Evolutionary conservation across 2,113 vertebrate species (phyloP), one percentile per base, ranked within the genome.

Genomic region (Turnix velox): DNA sequence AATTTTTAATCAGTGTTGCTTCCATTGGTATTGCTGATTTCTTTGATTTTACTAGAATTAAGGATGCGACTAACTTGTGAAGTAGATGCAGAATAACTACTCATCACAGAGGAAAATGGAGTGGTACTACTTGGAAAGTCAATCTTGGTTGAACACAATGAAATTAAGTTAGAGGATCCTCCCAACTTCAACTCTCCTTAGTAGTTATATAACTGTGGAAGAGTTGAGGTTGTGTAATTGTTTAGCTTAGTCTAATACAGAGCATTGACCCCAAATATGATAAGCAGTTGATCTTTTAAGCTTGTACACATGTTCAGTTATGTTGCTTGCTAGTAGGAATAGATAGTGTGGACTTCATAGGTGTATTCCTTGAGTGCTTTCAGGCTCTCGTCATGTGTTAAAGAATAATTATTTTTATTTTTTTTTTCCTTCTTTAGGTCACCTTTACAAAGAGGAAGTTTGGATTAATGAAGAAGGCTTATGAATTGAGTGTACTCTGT

Each of bases 371-470:
- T 75, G n/a, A 74, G 25, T 79, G 25, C 39, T 85, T 83, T 84
- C 22, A 35, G 39, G 73, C 8, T 24, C 24, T 24, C 49, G 31
- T 42, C 10, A 4, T 12, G 18, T 80, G 43, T 80, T 62, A 62
- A 62, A 62, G 37, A 62, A 62, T 18, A 25, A 12, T 37, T 62
- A 52, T 31, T 14, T 40, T 62, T 61, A n/a, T n/a, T 72, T 35
- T 55, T 40, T 71, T 30, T 8, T 95, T 94, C 72, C 92, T 73
- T 92, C 87, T 91, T 61, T 95, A 99, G 99, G 99, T 99, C 95
- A 99, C 99, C 92, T 99, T 99, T 97, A 99, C 99, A 43, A 99
- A 99, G 98, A 98, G 99, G 96, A 99, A 99, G 98, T 99, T 99
- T 94, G 99, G 99, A 94, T 95, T 99, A 97, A 99, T 99, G 99